These are phyloP conservation scores for Myotis daubentonii DNA, from an alignment of 2,797 vertebrate species.

Conservation along the genomic window DNA sequence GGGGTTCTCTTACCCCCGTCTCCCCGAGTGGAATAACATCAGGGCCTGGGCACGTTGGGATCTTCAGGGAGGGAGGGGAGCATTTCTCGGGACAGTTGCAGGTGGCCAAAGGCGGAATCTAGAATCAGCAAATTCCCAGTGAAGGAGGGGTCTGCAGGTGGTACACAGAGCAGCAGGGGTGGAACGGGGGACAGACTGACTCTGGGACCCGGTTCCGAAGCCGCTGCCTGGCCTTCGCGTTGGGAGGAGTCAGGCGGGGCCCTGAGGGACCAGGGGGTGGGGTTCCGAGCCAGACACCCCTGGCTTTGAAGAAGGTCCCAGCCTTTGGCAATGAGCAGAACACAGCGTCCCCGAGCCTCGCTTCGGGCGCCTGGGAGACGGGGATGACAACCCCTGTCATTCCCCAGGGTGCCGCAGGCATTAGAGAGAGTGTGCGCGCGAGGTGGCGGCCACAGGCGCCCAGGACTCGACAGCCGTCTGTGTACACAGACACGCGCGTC, in stretches of 20 bases:
- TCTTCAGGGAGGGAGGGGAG: too few species aligned
- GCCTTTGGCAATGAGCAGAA: not conserved
- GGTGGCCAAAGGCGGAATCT: not conserved
- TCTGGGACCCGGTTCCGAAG: not conserved
- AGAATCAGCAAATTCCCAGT: rapidly evolving
- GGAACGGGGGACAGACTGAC: not conserved
- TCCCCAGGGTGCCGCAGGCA: not conserved
- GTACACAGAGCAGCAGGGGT: not conserved
- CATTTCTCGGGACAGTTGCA: not conserved
- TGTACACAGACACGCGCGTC: rapidly evolving
- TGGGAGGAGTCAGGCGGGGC: not conserved
- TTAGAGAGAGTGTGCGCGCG: rapidly evolving
- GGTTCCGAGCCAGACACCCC: not conserved
- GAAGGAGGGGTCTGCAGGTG: not conserved
- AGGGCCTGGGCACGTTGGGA: not conserved
- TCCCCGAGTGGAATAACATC: too few species aligned
- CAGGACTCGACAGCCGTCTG: not conserved
- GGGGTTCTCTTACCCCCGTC: not conserved
- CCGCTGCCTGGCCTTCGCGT: rapidly evolving
- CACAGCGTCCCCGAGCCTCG: not conserved
- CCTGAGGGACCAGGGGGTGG: not conserved
- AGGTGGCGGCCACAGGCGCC: not conserved
- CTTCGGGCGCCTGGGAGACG: not conserved
- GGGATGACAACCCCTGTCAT: not conserved
- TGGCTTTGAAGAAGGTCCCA: not conserved